A percentile compares a stretch with the other conserved stretches of the same genome.
Conservation (phyloP, 1,140 invertebrate genomes). For the Drosophila parvula region DNA sequence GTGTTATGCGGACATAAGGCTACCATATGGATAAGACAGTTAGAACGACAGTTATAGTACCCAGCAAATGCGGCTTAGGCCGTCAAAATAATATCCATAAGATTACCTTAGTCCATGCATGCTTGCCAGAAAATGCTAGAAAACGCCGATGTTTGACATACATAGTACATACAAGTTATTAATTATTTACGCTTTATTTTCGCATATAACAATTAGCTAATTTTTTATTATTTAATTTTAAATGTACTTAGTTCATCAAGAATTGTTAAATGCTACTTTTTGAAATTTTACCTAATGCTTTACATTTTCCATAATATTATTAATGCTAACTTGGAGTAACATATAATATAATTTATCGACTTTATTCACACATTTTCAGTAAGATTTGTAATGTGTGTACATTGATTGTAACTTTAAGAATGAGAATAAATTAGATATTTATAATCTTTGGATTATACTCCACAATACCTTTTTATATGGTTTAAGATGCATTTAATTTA, state of each 20-base stretch:
- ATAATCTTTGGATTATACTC: conserved; percentile 7
- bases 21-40: neutral
- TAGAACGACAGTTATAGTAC: neutral
- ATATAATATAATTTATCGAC: conserved; percentile 3
- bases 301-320: neutral
- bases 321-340: conserved; percentile 8
- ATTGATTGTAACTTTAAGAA: conserved; percentile 2
- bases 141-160: neutral
- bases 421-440: neutral
- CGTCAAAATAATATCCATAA: neutral
- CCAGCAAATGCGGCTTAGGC: neutral
- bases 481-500: neutral
- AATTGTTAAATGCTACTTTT: conserved; percentile 10
- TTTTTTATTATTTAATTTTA: neutral
- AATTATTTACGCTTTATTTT: conserved; percentile 2
- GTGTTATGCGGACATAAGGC: neutral
- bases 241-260: conserved; percentile 1
- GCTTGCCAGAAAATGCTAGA: neutral
- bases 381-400: conserved; percentile 5
- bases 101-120: neutral
- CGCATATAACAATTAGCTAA: conserved; percentile 8
- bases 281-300: conserved; percentile 16
- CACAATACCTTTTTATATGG: neutral
- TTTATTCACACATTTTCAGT: conserved; percentile 2
- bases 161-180: neutral